Conservation (phyloP, 2,113 vertebrate species). For the Empidonax traillii region DNA sequence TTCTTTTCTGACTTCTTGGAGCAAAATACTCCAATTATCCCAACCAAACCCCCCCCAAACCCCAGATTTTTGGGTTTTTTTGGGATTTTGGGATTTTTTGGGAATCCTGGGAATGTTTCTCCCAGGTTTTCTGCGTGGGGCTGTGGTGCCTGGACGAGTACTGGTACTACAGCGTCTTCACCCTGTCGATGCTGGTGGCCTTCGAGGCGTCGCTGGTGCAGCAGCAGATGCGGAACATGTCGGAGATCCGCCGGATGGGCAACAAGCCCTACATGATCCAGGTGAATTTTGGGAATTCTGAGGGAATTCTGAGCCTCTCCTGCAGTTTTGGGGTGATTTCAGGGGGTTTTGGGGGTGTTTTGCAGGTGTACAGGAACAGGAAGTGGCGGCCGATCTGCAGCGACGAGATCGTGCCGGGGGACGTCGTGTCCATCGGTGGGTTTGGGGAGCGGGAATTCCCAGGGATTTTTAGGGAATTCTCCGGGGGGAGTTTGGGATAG, state of each 20-base stretch:
- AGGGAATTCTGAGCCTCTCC: background rate
- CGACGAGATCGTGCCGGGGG: constrained; percentile 91
- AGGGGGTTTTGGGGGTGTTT: background rate
- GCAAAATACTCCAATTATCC: no score
- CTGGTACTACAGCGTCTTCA: constrained; percentile 98
- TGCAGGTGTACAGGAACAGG: constrained; percentile 91
- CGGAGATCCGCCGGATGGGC: constrained; percentile 94
- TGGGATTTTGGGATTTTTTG: no score
- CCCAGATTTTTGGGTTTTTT: no score
- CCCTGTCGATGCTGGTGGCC: constrained; percentile 94
- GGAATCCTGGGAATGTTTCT: background rate
- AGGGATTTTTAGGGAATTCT: background rate
- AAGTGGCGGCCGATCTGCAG: constrained; percentile 95
- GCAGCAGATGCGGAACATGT: constrained; percentile 96
- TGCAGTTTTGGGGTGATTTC: background rate
- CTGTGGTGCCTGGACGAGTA: constrained; percentile 98
- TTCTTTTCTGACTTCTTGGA: no score
- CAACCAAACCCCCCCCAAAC: no score
- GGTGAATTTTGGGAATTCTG: constrained; percentile 34
- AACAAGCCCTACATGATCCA: constrained; percentile 95
- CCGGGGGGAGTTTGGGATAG: accelerated
- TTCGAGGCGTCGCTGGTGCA: constrained; percentile 97
- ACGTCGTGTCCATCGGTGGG: constrained; percentile 90
- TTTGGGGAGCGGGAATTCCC: no score
- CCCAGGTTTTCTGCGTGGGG: constrained; percentile 93